Evolutionary conservation across 2,888 invertebrate species (phyloP).

Genomic region (Bruchidius siliquastri): DNA sequence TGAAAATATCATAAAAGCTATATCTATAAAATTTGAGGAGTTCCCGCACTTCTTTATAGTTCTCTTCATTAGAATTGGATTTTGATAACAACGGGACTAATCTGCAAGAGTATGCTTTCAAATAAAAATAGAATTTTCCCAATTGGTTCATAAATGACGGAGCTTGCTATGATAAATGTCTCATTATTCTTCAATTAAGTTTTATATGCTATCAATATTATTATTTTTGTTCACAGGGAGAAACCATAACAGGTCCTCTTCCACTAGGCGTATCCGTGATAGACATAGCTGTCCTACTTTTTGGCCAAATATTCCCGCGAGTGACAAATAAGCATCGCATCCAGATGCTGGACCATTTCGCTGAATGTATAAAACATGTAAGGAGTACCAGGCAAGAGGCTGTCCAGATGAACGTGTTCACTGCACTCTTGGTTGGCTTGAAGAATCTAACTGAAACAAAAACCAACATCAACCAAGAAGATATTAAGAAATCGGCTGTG

Average conservation of each 20-base stretch:
- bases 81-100: no score
- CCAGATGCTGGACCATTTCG: conserved; percentile 96
- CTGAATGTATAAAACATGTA: conserved; percentile 89
- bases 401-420: conserved; percentile 93
- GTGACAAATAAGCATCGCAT: conserved; percentile 94
- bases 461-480: conserved; percentile 79
- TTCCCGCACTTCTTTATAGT: no score
- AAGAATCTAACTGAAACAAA: conserved; percentile 83
- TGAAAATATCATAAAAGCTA: no score
- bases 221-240: conserved; percentile 46
- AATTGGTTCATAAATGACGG: no score
- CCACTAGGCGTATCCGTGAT: conserved; percentile 95
- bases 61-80: no score
- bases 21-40: no score
- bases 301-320: conserved; percentile 90
- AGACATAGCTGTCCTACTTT: conserved; percentile 87
- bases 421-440: conserved; percentile 84
- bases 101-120: no score
- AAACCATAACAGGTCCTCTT: conserved; percentile 68
- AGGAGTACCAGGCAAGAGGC: conserved; percentile 92
- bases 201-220: not conserved
- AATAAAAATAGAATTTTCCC: no score
- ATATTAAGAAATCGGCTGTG: conserved; percentile 79
- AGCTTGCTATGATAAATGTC: no score
- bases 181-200: no score